Base-by-base conservation (phyloP, 2,888 invertebrate genomes). In the Octonoba sinensis region DNA sequence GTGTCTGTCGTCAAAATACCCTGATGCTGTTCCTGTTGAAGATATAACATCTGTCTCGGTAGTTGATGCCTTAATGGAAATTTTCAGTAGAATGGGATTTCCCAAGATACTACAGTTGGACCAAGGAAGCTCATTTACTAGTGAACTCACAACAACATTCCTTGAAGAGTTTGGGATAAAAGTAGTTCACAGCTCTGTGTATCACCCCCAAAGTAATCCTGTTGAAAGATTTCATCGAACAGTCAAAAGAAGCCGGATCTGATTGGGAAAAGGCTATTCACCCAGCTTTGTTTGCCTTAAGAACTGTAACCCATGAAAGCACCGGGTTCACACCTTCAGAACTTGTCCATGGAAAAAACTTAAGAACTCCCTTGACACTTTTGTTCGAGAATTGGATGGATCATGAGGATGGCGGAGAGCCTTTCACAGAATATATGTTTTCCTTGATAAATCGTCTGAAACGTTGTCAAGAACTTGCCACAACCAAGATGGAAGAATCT, bases 321-420 rank as follows among this genome's bases (percentile, higher is more conserved):
- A 76, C 62, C 4, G 56, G 69, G 12, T 62, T 62, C 12, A 36
- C 46, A 1, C 64, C 69, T 27, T 12, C 70, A 16, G 64, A 77
- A 65, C 27, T 77, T 3, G 65, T 71, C 8, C 64, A 70, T 47
- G 70, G 77, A 13, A 77, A 71, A n/a, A 70, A 77, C 18, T 16
- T 64, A 0, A 1, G 64, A 64, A 70, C 47, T 0, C 76, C 69
- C 18, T n/a, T 22, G 4, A 54, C 51, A 0, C 20, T 77, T n/a
- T 6, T 77, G 2, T 77, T 46, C 44, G 64, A 77, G n/a, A 54
- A 77, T 12, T 70, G 56, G 46, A 6, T 27, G 13, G 47, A 46
- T 4, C 1, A 16, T 3, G 12, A 36, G 16, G 44, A 64, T 6
- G 54, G 46, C 36, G n/a, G 11, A 22, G 56, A n/a, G 18, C 24